phyloP scores from a whole-genome alignment of 2,888 invertebrate species.

The Falcaria lacertinaria region DNA sequence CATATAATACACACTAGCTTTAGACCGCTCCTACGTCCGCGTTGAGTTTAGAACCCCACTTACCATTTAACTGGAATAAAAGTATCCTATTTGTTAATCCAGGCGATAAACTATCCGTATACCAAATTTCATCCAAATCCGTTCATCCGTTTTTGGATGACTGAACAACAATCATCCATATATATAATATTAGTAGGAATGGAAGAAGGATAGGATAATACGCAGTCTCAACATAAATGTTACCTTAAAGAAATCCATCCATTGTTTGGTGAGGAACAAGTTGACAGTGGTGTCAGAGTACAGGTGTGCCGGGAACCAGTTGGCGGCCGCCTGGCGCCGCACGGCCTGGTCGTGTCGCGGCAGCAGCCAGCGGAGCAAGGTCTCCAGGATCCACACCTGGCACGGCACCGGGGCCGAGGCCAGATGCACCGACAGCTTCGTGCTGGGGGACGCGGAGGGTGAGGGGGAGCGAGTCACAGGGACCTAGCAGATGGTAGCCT shows the following conservation, averaged over 20 bases:
- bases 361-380: constrained; percentile 55
- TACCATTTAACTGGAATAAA: too few species aligned
- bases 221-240: constrained; percentile 1
- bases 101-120: too few species aligned
- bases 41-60: too few species aligned
- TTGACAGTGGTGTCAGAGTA: constrained; percentile 26
- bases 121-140: too few species aligned
- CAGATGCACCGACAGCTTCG: constrained; percentile 37
- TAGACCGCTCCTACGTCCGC: too few species aligned
- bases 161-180: too few species aligned
- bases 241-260: constrained; percentile 52
- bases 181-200: too few species aligned
- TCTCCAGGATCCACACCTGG: constrained; percentile 50
- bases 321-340: constrained; percentile 30
- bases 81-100: too few species aligned
- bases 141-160: too few species aligned
- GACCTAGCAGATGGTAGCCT: too few species aligned
- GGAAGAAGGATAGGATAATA: too few species aligned
- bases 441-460: constrained; percentile 18
- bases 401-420: constrained; percentile 41
- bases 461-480: background rate
- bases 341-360: constrained; percentile 35
- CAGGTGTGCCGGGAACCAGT: constrained; percentile 44
- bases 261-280: constrained; percentile 44
- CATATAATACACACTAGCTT: too few species aligned